These are phyloP conservation scores for Lathamus discolor DNA, from an alignment of 2,113 vertebrate species.

Conservation along the genomic window DNA sequence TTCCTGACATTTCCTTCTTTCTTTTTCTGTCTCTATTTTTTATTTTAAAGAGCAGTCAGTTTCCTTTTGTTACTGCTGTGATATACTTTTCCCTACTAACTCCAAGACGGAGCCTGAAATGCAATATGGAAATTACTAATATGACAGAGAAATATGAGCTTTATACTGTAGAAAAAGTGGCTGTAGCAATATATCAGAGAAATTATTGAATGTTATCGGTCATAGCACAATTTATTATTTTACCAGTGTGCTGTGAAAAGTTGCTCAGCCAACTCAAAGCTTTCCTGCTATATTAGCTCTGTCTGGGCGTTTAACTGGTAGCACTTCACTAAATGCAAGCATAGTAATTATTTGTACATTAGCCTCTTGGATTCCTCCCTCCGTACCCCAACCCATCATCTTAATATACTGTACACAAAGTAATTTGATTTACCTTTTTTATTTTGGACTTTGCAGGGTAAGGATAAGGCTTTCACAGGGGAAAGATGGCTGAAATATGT, in stretches of 20 bases:
- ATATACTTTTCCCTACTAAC: slow-evolving; percentile 13
- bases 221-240: slow-evolving; percentile 63
- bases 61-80: slow-evolving; percentile 28
- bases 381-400: background rate
- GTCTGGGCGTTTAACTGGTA: slow-evolving; percentile 3
- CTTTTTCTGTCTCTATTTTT: background rate
- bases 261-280: slow-evolving; percentile 30
- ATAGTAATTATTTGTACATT: slow-evolving; percentile 37
- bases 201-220: slow-evolving; percentile 68
- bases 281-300: background rate
- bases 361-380: background rate
- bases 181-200: slow-evolving; percentile 40
- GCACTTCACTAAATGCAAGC: slow-evolving; percentile 7
- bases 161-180: slow-evolving; percentile 18
- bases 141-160: slow-evolving; percentile 55
- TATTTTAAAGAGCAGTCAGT: background rate
- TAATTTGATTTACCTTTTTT: slow-evolving; percentile 55
- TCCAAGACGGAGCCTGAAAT: slow-evolving; percentile 37
- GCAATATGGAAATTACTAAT: slow-evolving; percentile 67
- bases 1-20: slow-evolving; percentile 13
- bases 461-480: background rate
- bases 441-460: background rate
- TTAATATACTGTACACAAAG: background rate
- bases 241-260: slow-evolving; percentile 33
- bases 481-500: slow-evolving; percentile 26